Evolutionary conservation across 2,888 invertebrate species (phyloP).

Genomic region (Cepaea hortensis): DNA sequence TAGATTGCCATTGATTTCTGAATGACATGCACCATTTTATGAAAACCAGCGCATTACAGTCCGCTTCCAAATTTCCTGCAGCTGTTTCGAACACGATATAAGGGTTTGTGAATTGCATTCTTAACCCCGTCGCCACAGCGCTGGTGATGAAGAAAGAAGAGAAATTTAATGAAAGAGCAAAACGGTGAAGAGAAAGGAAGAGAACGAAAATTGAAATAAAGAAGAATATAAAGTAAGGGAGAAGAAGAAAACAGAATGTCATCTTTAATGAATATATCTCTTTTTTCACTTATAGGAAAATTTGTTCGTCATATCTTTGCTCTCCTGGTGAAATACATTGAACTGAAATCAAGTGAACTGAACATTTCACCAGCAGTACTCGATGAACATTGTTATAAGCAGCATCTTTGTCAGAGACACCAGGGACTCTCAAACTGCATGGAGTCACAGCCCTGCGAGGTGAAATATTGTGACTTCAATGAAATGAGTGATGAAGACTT

Average conservation of each 20-base stretch:
- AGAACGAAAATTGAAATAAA: no score
- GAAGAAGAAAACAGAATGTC: no score
- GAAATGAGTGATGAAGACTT: slow-evolving; percentile 15
- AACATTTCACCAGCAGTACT: not conserved
- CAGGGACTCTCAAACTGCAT: not conserved
- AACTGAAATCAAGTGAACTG: not conserved
- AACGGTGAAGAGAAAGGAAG: no score
- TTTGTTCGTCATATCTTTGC: slow-evolving; percentile 43
- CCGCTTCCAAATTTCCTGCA: no score
- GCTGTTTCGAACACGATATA: no score
- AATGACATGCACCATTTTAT: no score
- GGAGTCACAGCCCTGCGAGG: not conserved
- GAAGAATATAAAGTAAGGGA: no score
- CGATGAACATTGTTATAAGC: not conserved
- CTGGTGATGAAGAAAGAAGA: not conserved
- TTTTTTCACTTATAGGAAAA: slow-evolving; percentile 32
- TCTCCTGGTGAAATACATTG: slow-evolving; percentile 15
- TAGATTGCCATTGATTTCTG: no score
- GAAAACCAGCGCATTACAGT: no score
- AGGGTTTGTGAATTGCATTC: no score
- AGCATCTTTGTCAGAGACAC: not conserved
- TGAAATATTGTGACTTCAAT: not conserved
- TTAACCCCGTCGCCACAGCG: no score
- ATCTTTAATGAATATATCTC: not conserved
- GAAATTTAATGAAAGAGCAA: not conserved